A percentile compares a stretch with the other conserved stretches of the same genome.
phyloP scores from a whole-genome alignment of 2,797 vertebrate species.

The Crypturellus tataupa region DNA sequence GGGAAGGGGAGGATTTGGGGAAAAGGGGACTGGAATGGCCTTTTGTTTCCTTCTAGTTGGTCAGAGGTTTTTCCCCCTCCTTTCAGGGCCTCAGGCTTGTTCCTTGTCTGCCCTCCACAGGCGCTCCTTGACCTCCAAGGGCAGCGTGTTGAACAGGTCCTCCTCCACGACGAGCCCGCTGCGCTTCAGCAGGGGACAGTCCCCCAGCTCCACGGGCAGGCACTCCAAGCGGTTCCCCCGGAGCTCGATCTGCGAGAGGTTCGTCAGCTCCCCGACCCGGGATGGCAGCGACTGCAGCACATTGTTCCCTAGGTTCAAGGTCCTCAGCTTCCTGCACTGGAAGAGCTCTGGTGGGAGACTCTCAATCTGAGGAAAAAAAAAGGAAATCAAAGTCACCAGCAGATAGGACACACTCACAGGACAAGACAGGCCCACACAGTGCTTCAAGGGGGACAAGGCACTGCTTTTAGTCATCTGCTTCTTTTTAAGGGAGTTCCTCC shows the following conservation, averaged over 20 bases:
- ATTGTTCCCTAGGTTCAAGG: slow-evolving; percentile 95
- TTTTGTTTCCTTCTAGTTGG: slow-evolving; percentile 45
- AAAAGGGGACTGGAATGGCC: slow-evolving; percentile 42
- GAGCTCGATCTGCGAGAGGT: slow-evolving; percentile 94
- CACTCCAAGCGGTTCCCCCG: slow-evolving; percentile 95
- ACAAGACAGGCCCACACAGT: not conserved
- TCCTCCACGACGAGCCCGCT: slow-evolving; percentile 95
- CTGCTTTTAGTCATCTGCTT: not conserved
- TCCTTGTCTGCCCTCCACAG: slow-evolving; percentile 96
- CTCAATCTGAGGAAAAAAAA: slow-evolving; percentile 87
- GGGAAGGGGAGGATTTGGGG: not conserved
- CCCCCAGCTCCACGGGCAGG: slow-evolving; percentile 96
- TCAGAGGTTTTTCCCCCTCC: slow-evolving; percentile 24
- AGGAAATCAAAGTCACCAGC: not conserved
- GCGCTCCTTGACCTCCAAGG: slow-evolving; percentile 94
- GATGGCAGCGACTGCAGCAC: slow-evolving; percentile 93
- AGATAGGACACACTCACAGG: not conserved
- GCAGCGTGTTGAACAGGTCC: slow-evolving; percentile 94
- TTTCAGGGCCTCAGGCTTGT: slow-evolving; percentile 83
- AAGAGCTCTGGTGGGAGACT: slow-evolving; percentile 95
- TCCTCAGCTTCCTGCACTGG: slow-evolving; percentile 96
- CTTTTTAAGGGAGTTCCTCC: not conserved
- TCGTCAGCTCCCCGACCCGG: slow-evolving; percentile 94
- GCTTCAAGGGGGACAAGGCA: not conserved
- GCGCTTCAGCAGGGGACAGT: slow-evolving; percentile 93